A percentile compares a stretch with the other conserved stretches of the same genome.
phyloP scores from a whole-genome alignment of 2,888 invertebrate genomes.

The Chrysotoxum bicinctum region DNA sequence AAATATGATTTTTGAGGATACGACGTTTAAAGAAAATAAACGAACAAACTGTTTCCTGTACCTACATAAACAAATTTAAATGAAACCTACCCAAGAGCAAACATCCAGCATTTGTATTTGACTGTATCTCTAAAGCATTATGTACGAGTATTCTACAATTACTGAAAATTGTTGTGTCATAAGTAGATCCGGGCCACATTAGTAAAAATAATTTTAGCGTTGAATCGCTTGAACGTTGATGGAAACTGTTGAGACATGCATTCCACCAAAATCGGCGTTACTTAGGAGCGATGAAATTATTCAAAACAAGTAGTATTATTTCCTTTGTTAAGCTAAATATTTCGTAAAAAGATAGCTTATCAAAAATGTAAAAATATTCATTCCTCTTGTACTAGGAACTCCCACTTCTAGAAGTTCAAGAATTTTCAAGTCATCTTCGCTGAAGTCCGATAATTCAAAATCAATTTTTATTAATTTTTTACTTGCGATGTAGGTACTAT shows the following conservation, averaged over 20 bases:
- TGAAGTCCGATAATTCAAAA: too few relatives aligned
- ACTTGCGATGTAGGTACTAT: too few relatives aligned
- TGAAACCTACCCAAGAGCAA: neutral
- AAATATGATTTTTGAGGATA: neutral
- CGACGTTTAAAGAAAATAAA: neutral
- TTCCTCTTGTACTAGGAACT: too few relatives aligned
- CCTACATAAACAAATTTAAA: neutral
- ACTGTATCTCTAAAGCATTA: neutral
- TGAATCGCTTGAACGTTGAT: conserved; percentile 6
- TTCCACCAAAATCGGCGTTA: neutral
- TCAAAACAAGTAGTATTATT: too few relatives aligned
- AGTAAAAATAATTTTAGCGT: neutral
- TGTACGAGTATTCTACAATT: neutral
- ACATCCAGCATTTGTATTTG: neutral
- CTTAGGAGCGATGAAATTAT: too few relatives aligned
- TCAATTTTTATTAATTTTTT: too few relatives aligned
- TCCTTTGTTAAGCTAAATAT: too few relatives aligned
- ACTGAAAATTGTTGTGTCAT: neutral
- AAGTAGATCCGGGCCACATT: neutral
- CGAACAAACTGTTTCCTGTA: neutral
- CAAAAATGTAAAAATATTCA: too few relatives aligned
- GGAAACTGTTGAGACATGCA: neutral
- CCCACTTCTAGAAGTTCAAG: too few relatives aligned
- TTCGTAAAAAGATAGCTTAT: too few relatives aligned
- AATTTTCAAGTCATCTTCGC: too few relatives aligned